Percentiles rank a stretch among this genome's conserved stretches.
Evolutionary conservation across 2,797 vertebrate species (phyloP).

Genomic region (Periophthalmus magnuspinnatus): DNA sequence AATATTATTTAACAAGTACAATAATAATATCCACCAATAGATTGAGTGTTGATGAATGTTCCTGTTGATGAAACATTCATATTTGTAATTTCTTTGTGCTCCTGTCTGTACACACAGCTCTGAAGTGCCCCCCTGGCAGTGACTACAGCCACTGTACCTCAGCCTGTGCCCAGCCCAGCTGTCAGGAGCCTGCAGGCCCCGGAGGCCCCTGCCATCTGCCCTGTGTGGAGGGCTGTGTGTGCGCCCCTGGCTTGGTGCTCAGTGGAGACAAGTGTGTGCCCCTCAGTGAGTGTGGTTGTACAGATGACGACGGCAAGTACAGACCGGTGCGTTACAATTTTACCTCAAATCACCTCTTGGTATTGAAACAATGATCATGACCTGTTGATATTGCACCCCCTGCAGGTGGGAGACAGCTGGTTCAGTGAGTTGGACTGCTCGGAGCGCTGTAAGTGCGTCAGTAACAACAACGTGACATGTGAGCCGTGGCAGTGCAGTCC

Average conservation of each 20-base stretch:
- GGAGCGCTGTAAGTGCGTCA: constrained; percentile 80
- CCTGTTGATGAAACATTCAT: too few relatives aligned
- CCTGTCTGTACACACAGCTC: constrained; percentile 67
- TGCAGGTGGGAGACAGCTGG: constrained; percentile 79
- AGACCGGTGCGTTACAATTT: constrained; percentile 72
- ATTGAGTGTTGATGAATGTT: too few relatives aligned
- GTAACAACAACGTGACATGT: constrained; percentile 70
- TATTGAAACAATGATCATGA: neutral
- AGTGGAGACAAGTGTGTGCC: constrained; percentile 86
- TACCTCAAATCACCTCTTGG: too few relatives aligned
- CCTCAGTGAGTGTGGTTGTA: constrained; percentile 81
- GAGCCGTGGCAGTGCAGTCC: constrained; percentile 82
- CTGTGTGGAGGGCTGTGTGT: constrained; percentile 87
- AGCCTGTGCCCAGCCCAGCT: constrained; percentile 81
- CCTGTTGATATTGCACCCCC: neutral
- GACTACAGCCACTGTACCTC: constrained; percentile 78
- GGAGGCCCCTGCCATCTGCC: constrained; percentile 68
- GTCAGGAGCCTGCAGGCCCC: constrained; percentile 65
- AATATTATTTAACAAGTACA: too few relatives aligned
- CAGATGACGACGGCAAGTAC: constrained; percentile 76
- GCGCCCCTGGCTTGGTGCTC: constrained; percentile 80
- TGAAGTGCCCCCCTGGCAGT: constrained; percentile 82
- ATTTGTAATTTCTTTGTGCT: neutral
- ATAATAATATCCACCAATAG: too few relatives aligned
- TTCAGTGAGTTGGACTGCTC: constrained; percentile 77